Percentiles rank a stretch among this genome's conserved stretches.
These are phyloP conservation scores for Hemiprocne comata DNA, from an alignment of 2,113 vertebrate genomes.

Conservation along the genomic window DNA sequence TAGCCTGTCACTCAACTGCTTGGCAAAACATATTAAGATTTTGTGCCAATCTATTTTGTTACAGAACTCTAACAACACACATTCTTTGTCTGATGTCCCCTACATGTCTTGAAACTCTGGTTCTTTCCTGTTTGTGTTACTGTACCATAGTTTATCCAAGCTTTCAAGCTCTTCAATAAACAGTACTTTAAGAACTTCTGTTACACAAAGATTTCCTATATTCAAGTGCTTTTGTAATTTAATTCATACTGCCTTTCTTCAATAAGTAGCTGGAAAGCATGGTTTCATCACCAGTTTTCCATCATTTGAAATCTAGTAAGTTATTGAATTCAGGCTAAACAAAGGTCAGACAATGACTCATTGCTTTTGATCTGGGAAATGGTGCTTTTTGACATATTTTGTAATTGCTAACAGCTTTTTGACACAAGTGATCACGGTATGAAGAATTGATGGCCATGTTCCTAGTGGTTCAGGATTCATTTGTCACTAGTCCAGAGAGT, in stretches of 20 bases:
- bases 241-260: not conserved
- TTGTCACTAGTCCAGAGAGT: not conserved
- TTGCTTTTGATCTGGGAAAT: conserved; percentile 2
- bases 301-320: conserved; percentile 6
- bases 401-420: conserved; percentile 35
- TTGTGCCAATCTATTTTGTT: not conserved
- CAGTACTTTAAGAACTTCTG: not conserved
- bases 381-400: conserved; percentile 28
- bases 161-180: not conserved
- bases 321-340: conserved; percentile 22
- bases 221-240: not conserved
- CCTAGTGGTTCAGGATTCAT: not conserved
- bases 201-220: not conserved
- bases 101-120: not conserved
- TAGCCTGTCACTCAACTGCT: not conserved
- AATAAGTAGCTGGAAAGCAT: not conserved
- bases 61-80: not conserved
- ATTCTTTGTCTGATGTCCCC: not conserved
- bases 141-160: not conserved
- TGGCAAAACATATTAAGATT: not conserved
- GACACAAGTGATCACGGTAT: not conserved
- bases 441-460: conserved; percentile 22
- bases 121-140: not conserved
- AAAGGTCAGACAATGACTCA: conserved; percentile 55
- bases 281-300: not conserved